Evolutionary conservation across 2,797 vertebrate species (phyloP).

Genomic region (Cossypha dichroa): DNA sequence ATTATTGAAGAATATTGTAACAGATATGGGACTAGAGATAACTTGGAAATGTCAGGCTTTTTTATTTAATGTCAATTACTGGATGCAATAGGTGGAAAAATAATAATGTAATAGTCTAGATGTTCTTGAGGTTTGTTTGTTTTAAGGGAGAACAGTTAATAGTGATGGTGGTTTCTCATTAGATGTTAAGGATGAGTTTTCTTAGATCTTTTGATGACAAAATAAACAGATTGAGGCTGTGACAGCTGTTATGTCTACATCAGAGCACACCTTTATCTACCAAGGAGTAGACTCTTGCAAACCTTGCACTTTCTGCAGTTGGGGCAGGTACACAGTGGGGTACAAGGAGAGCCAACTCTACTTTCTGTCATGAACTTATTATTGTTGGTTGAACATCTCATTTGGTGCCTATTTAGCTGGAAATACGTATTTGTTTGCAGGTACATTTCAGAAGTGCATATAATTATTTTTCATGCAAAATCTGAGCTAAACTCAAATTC

Average conservation of each 20-base stretch:
- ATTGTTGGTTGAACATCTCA: neutral
- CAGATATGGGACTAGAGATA: neutral
- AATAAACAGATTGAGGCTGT: neutral
- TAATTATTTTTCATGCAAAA: neutral
- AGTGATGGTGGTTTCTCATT: neutral
- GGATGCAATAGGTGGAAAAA: neutral
- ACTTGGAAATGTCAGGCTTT: neutral
- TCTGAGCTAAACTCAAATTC: neutral
- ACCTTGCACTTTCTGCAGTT: neutral
- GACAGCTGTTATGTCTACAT: neutral
- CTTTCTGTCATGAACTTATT: neutral
- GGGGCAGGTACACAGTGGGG: neutral
- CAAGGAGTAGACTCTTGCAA: neutral
- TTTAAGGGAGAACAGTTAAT: neutral
- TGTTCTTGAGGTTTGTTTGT: neutral
- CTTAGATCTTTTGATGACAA: neutral
- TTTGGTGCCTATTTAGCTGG: neutral
- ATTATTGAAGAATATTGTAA: neutral
- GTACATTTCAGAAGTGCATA: neutral
- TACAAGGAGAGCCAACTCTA: neutral
- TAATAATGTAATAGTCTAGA: neutral
- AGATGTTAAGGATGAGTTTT: neutral
- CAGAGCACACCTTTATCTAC: neutral
- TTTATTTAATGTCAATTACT: neutral
- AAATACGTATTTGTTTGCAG: rapidly evolving